Base-by-base conservation (phyloP, 2,797 vertebrate species). In the Saxicola maurus region DNA sequence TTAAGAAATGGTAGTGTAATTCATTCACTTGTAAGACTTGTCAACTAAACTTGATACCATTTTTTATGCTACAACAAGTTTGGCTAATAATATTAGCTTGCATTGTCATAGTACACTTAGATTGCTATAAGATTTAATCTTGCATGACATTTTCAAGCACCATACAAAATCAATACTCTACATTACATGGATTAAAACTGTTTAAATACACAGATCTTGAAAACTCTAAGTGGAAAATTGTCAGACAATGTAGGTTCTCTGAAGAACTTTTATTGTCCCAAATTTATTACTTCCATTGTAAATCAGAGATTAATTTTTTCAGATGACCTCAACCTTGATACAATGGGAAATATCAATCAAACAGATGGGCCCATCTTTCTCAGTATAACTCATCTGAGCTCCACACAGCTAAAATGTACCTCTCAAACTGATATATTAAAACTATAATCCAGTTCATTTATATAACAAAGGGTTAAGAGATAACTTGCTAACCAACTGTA, bases 121-220 rank as follows among this genome's bases (percentile, higher is more conserved):
- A 91, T 38, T 83, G 79, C 87, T 83, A 49, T 86, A 87, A 94
- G 93, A 94, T 95, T 93, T 94, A 93, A 95, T 93, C 91, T 95
- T 89, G 87, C 82, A 91, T 94, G 93, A 93, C 92, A 92, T 94
- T 93, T 94, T 94, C 89, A 94, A 95, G 93, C 66, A 93, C 85
- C 91, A 93, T 94, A 95, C 93, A 94, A 94, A 94, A 95, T 95
- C 95, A 94, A 94, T 94, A 95, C 81, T 87, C 91, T 92, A 89
- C 82, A 91, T 94, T 91, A 92, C 92, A 89, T 82, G 92, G 92
- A 93, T 95, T 95, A 92, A 92, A 95, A 94, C 77, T 93, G 93
- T 93, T 95, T 94, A 94, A 95, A 94, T 87, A 95, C 87, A 91
- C 59, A 87, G 87, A 91, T 91, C 91, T 91, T 91, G 89, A 92